Evolutionary conservation across 2,113 vertebrate species (phyloP).

Genomic region (Odocoileus virginianus): DNA sequence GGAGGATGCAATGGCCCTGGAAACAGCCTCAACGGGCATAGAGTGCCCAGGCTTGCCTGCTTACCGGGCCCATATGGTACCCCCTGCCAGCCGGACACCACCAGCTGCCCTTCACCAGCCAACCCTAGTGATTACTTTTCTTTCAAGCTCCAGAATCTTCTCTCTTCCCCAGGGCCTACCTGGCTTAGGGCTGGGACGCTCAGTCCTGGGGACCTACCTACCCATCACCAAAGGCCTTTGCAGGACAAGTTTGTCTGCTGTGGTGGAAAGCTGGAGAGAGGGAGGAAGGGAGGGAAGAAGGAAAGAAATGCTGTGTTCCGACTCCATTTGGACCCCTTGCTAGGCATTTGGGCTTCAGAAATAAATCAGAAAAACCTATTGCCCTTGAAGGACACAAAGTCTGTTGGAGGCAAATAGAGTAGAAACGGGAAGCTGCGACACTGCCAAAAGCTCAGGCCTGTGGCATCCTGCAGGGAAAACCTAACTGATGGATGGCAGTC

Average conservation of each 20-base stretch:
- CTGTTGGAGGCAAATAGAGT: not conserved
- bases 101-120: not conserved
- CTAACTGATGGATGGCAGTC: not conserved
- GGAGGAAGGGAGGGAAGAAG: not conserved
- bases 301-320: not conserved
- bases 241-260: not conserved
- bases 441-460: not conserved
- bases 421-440: not conserved
- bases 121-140: not conserved
- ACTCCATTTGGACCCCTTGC: not conserved
- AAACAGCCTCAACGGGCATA: not conserved
- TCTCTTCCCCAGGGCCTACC: not conserved
- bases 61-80: constrained; percentile 40
- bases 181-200: not conserved
- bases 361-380: not conserved
- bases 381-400: not conserved
- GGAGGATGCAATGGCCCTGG: not conserved
- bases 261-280: not conserved
- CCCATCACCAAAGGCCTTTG: not conserved
- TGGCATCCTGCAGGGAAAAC: not conserved
- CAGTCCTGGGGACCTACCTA: not conserved
- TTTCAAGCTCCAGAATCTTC: not conserved
- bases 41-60: not conserved
- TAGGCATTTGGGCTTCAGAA: not conserved
- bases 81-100: constrained; percentile 33